phyloP scores from a whole-genome alignment of 2,888 invertebrate genomes.

The Drosophila multiciliata region DNA sequence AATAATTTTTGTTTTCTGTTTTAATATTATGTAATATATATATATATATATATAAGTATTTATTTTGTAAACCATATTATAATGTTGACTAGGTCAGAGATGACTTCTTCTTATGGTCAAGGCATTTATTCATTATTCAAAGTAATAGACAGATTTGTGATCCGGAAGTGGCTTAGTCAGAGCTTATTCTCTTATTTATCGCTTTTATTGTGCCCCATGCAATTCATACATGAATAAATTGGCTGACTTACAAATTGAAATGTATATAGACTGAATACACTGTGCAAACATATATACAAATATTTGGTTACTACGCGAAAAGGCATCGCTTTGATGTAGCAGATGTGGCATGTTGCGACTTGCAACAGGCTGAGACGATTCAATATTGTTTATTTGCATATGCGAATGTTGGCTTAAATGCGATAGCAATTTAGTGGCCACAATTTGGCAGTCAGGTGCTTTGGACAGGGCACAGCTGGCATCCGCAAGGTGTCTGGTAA shows the following conservation, averaged over 20 bases:
- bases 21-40: too few relatives aligned
- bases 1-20: too few relatives aligned
- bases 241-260: slow-evolving; percentile 45
- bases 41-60: too few relatives aligned
- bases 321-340: slow-evolving; percentile 60
- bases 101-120: background rate
- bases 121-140: background rate
- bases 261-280: slow-evolving; percentile 29
- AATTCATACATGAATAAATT: slow-evolving; percentile 20
- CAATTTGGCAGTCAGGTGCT: slow-evolving; percentile 26
- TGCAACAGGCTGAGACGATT: slow-evolving; percentile 36
- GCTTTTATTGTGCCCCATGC: slow-evolving; percentile 12
- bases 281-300: slow-evolving; percentile 12
- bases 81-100: background rate
- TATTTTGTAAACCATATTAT: too few relatives aligned
- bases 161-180: background rate
- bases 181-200: background rate
- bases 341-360: background rate
- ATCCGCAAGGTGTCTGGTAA: slow-evolving; percentile 22
- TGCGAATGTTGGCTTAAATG: slow-evolving; percentile 20
- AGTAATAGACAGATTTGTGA: background rate
- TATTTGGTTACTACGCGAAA: slow-evolving; percentile 50
- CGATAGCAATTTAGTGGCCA: slow-evolving; percentile 17
- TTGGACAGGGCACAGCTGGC: slow-evolving; percentile 8
- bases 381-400: slow-evolving; percentile 72